Evolutionary conservation across 1,140 invertebrate species (phyloP), one percentile per base, ranked within the genome.

Genomic region (Drosophila rhopaloa): DNA sequence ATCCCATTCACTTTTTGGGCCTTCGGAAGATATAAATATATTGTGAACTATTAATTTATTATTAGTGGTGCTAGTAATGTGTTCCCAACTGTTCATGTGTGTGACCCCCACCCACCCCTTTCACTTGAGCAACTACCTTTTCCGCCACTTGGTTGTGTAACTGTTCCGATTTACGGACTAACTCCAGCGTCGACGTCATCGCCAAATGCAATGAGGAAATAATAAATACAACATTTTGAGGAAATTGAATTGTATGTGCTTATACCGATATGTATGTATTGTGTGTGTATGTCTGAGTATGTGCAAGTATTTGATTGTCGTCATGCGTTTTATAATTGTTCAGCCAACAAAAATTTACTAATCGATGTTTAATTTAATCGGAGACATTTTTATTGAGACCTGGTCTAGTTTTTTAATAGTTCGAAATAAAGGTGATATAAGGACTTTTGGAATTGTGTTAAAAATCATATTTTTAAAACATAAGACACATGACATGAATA

Each of bases 171-270:
- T 88, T 88, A 89, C 79, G 76, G 80, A 88, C 79, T 74, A 79
- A 80, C 84, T 79, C 67, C 72, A 57, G 44, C 50, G 57, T 54
- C 73, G 55, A 55, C 59, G 65, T 76, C 67, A 76, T 65, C 60
- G 73, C 47, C 82, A 78, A 76, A 68, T 89, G 85, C 84, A 89
- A 79, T 90, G 85, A 89, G 84, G 84, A 89, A 89, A 89, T 90
- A 89, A 89, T 89, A 89, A 89, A 89, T 89, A 89, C 81, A 89
- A 89, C 84, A 89, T 90, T 89, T 71, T 81, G 85, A 89, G 84
- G 84, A 89, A 89, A 89, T 89, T 89, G 84, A 89, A 89, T 89
- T 89, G 84, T 84, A 89, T 84, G 67, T 83, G 72, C 84, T 83
- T 53, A 79, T 72, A 63, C 57, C 40, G 59, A 75, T 66, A 66